Conservation (phyloP, 2,113 vertebrate species). For the Varanus salvator region DNA sequence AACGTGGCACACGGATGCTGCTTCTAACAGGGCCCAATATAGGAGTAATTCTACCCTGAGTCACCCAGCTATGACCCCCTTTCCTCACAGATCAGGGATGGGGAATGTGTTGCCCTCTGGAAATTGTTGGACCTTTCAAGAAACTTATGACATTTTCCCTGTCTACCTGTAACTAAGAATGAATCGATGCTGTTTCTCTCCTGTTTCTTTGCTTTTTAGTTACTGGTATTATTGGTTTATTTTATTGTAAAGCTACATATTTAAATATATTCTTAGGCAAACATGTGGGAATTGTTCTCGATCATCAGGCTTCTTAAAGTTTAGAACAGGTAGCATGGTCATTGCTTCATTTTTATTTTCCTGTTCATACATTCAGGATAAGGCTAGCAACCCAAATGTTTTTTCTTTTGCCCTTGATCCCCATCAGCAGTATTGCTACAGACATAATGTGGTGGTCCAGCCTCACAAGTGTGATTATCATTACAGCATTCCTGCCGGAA, state of each 20-base stretch:
- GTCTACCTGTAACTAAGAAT: neutral
- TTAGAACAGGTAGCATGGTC: neutral
- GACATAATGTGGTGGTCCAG: neutral
- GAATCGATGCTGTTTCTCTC: neutral
- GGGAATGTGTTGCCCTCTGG: no score
- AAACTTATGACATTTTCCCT: neutral
- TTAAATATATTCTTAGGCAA: no score
- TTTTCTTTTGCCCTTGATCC: neutral
- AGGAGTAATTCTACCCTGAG: no score
- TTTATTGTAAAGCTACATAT: no score
- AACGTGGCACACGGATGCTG: no score
- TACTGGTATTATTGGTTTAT: no score
- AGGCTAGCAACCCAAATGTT: neutral
- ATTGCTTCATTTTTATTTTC: neutral
- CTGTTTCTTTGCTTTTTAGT: no score
- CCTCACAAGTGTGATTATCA: neutral
- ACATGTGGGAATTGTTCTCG: no score
- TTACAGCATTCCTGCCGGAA: neutral
- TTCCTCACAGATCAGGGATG: no score
- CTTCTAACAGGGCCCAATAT: no score
- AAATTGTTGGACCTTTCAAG: no score
- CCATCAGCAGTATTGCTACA: neutral
- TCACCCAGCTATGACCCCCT: no score
- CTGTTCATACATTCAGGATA: neutral
- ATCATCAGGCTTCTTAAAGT: neutral